Conservation (phyloP, 2,113 vertebrate genomes). For the Peucedramus taeniatus region DNA sequence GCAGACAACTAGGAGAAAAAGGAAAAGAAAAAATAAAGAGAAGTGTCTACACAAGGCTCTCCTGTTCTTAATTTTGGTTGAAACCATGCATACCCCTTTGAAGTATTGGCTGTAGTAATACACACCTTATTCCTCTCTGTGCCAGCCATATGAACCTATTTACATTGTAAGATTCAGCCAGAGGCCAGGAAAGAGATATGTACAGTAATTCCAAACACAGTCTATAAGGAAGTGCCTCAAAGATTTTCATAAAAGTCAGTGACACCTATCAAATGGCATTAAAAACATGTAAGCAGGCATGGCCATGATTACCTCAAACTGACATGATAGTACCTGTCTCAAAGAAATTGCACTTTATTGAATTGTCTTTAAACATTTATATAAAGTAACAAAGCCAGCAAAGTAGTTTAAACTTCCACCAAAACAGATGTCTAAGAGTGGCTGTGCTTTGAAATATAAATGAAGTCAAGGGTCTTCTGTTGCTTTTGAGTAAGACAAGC, state of each 20-base stretch:
- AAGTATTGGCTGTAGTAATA: conserved; percentile 61
- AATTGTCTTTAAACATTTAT: conserved; percentile 65
- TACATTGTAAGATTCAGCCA: conserved; percentile 66
- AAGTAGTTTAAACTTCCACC: conserved; percentile 63
- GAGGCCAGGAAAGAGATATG: conserved; percentile 70
- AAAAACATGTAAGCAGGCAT: conserved; percentile 68
- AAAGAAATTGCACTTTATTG: conserved; percentile 54
- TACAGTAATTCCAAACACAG: conserved; percentile 69
- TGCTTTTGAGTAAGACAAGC: conserved; percentile 71
- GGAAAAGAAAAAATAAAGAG: neutral
- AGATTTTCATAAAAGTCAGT: conserved; percentile 64
- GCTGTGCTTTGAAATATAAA: conserved; percentile 70
- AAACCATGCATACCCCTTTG: conserved; percentile 64
- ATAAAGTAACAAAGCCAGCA: conserved; percentile 46
- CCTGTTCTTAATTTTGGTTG: conserved; percentile 73
- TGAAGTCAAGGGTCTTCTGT: conserved; percentile 68
- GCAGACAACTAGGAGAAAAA: neutral
- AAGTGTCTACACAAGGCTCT: conserved; percentile 46
- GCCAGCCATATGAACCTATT: conserved; percentile 68
- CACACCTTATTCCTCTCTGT: conserved; percentile 64
- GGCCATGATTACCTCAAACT: conserved; percentile 56
- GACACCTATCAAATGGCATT: conserved; percentile 68
- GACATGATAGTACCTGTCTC: conserved; percentile 72
- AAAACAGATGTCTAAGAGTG: conserved; percentile 68
- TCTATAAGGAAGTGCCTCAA: conserved; percentile 64